Evolutionary conservation across 1,140 invertebrate species (phyloP).

Genomic region (Diploscapter pachys): DNA sequence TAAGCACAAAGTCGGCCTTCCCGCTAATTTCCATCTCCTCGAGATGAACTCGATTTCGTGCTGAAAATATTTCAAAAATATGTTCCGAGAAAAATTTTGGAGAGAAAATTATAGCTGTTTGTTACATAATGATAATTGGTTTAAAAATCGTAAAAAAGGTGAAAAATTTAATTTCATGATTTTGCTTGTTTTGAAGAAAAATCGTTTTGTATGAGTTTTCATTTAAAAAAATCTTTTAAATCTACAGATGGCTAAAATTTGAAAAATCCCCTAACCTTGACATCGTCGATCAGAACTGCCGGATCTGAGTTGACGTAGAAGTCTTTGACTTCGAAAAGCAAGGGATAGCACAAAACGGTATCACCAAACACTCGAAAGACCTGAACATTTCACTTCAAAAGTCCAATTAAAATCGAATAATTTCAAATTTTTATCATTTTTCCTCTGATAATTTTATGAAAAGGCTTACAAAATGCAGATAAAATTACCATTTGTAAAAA

Average conservation of each 20-base stretch:
- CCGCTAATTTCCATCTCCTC: conserved; percentile 91
- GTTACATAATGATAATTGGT: too few species aligned
- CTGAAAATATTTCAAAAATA: conserved; percentile 50
- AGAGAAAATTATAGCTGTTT: too few species aligned
- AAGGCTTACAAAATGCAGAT: too few species aligned
- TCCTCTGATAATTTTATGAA: too few species aligned
- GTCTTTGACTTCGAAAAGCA: conserved; percentile 95
- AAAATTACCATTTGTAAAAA: too few species aligned
- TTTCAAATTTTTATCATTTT: too few species aligned
- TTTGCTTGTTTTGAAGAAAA: too few species aligned
- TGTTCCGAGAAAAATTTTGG: too few species aligned
- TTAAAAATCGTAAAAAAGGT: too few species aligned
- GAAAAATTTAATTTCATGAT: too few species aligned
- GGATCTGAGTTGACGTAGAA: conserved; percentile 98
- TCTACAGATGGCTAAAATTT: neutral
- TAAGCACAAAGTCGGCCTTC: conserved; percentile 91
- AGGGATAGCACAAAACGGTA: conserved; percentile 92
- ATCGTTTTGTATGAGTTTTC: too few species aligned
- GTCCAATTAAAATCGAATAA: neutral
- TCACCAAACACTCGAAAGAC: conserved; percentile 89
- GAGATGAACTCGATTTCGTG: conserved; percentile 93
- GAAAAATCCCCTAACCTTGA: conserved; percentile 67
- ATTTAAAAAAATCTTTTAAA: neutral
- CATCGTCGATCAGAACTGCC: conserved; percentile 92
- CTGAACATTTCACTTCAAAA: conserved; percentile 34